Evolutionary conservation across 37 sponge, comb jelly and placozoan genomes (phyloP), one percentile per base, ranked within the genome.

Genomic region (Eunapius fragilis): DNA sequence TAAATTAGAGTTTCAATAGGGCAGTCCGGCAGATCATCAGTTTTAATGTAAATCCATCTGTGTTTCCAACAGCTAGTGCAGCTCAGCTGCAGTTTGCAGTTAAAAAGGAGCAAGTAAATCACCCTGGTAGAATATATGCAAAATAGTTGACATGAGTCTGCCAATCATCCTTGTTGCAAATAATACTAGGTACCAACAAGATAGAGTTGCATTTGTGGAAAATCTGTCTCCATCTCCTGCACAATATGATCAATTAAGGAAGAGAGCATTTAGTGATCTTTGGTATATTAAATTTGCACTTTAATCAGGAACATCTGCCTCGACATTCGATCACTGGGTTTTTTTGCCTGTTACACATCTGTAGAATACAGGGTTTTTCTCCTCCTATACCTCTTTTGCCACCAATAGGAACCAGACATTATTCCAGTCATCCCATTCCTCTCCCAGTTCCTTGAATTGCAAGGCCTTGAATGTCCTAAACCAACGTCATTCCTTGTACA

Each of bases 111-210:
- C 47, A 45, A 9, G 47, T 45, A 45, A 45, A 45, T 45, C 47
- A 45, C 47, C 47, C 47, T 45, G 47, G 9, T 45, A 45, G 31
- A 31, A 35, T 25, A 4, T n/a, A 31, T 26, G 33, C 30, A 25
- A 75, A 4, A 31, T 31, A 5, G 31, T 75, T 35, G 34, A 31
- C 33, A 25, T 6, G 31, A 31, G 76, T 75, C 34, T 75, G 76
- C 76, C 76, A 75, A 75, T 75, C 76, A 75, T 31, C 76, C 25
- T 23, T 75, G 35, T 75, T 75, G 76, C 35, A n/a, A 75, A 75
- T 75, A 75, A 27, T 35, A 75, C 76, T 31, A 35, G 32, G 32
- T 11, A 75, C 76, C 76, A 25, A 75, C 35, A 45, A 9, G 47
- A 4, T 45, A 45, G 7, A 11, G 9, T 45, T 27, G 77, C 77